A percentile compares a stretch with the other conserved stretches of the same genome.
Conservation (phyloP, 2,113 vertebrate genomes). For the Etheostoma cragini region DNA sequence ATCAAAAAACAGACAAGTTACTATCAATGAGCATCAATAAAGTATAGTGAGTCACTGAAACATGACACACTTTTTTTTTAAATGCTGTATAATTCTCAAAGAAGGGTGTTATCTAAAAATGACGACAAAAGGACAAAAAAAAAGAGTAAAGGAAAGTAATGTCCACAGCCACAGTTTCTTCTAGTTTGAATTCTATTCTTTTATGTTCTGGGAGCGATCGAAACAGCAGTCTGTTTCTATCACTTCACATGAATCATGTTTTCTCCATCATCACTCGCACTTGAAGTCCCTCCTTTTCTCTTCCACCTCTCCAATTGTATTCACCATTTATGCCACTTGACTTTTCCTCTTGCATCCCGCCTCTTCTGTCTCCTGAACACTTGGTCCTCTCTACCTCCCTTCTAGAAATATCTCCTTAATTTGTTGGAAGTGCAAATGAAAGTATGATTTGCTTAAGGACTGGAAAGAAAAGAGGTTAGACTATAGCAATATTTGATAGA, state of each 20-base stretch:
- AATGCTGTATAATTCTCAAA: not conserved
- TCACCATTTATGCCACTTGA: not conserved
- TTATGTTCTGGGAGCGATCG: not conserved
- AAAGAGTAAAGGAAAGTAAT: not conserved
- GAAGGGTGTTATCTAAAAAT: not conserved
- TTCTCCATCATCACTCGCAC: not conserved
- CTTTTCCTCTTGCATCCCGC: not conserved
- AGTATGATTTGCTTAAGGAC: slow-evolving; percentile 20
- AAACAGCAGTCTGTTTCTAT: not conserved
- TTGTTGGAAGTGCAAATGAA: slow-evolving; percentile 54
- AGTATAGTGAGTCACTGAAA: not conserved
- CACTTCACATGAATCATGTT: no score
- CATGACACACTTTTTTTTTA: no score
- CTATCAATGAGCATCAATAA: not conserved
- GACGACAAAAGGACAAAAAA: not conserved
- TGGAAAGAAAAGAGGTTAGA: not conserved
- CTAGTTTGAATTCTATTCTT: not conserved
- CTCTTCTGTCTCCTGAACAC: not conserved
- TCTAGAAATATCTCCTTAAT: slow-evolving; percentile 33
- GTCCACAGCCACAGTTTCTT: not conserved
- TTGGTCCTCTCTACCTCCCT: not conserved
- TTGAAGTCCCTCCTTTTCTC: not conserved
- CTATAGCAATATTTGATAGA: not conserved
- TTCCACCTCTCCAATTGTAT: not conserved
- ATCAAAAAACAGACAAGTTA: slow-evolving; percentile 7